Percentiles rank a stretch among this genome's conserved stretches.
Conservation (phyloP, 2,113 vertebrate genomes). For the Mastomys coucha region DNA sequence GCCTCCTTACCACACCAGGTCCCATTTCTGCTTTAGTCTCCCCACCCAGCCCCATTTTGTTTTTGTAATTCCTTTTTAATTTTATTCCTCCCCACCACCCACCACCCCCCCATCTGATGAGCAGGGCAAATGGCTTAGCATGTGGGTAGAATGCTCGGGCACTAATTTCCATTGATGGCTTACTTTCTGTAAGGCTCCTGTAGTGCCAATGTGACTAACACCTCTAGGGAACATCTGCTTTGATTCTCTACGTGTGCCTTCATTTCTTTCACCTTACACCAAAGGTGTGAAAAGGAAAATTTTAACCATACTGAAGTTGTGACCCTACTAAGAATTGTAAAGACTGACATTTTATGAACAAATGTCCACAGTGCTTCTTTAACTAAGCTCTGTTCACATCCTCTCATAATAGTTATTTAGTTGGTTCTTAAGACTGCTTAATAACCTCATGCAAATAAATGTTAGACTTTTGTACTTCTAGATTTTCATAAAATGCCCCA, state of each 20-base stretch:
- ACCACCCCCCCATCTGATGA: too few relatives aligned
- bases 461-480: background rate
- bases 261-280: background rate
- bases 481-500: too few relatives aligned
- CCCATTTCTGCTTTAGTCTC: background rate
- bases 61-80: background rate
- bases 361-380: background rate
- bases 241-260: background rate
- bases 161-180: background rate
- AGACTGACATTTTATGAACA: background rate
- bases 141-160: too few relatives aligned
- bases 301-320: background rate
- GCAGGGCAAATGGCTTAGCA: too few relatives aligned
- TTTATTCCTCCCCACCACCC: background rate
- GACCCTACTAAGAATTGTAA: background rate
- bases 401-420: background rate
- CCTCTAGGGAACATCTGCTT: background rate
- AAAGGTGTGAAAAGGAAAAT: background rate
- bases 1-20: rapidly evolving
- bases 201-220: background rate
- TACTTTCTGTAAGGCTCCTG: background rate
- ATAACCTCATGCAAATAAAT: background rate
- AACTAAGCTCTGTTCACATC: background rate
- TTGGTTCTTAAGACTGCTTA: background rate
- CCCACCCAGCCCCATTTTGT: too few relatives aligned